These are phyloP conservation scores for Shargacucullia verbasci DNA, from an alignment of 2,888 invertebrate genomes.

Conservation along the genomic window DNA sequence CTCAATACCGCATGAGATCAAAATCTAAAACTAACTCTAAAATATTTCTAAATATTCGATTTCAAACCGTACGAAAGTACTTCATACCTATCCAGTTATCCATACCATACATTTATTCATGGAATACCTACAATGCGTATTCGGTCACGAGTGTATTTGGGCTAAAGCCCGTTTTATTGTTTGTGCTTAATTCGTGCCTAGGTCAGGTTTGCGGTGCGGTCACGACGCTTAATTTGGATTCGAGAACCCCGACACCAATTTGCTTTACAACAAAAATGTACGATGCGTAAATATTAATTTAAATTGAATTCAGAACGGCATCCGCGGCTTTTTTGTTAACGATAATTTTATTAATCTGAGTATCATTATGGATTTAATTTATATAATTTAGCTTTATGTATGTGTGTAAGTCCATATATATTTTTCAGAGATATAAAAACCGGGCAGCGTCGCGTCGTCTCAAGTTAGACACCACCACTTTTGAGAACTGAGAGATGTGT, in stretches of 20 bases:
- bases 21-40: too few relatives aligned
- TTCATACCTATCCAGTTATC: slow-evolving; percentile 1
- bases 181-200: slow-evolving; percentile 68
- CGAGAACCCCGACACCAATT: slow-evolving; percentile 57
- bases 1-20: too few relatives aligned
- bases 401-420: too few relatives aligned
- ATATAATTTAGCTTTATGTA: too few relatives aligned
- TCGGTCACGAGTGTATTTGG: slow-evolving; percentile 35
- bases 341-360: slow-evolving; percentile 14
- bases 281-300: slow-evolving; percentile 39
- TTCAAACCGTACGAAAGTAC: neutral
- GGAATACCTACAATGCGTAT: slow-evolving; percentile 32
- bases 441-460: too few relatives aligned
- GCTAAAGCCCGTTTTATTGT: slow-evolving; percentile 69
- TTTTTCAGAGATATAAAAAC: too few relatives aligned
- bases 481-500: too few relatives aligned
- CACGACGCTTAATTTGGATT: slow-evolving; percentile 65
- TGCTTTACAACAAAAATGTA: slow-evolving; percentile 60
- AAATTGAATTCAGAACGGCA: slow-evolving; percentile 8
- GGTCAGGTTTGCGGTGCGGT: slow-evolving; percentile 57
- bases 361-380: slow-evolving; percentile 23
- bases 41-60: too few relatives aligned
- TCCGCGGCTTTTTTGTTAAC: slow-evolving; percentile 1
- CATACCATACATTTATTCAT: slow-evolving; percentile 17
- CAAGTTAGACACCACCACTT: too few relatives aligned